Evolutionary conservation across 2,888 invertebrate genomes (phyloP).

Genomic region (Polydrusus tereticollis): DNA sequence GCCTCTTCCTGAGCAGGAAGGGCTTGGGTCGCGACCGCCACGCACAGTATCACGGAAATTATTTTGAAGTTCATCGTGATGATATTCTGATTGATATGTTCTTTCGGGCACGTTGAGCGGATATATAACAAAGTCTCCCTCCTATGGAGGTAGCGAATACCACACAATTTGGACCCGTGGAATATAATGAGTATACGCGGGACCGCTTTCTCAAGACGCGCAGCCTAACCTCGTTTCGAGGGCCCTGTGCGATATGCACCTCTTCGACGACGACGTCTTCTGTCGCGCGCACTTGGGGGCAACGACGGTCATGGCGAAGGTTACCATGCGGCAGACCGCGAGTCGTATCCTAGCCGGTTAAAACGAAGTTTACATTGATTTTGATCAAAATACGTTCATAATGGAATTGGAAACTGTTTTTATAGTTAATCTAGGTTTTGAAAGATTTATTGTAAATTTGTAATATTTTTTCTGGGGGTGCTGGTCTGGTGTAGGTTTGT

Average conservation of each 20-base stretch:
- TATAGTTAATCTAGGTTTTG: background rate
- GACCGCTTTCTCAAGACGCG: conserved; percentile 68
- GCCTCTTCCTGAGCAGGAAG: conserved; percentile 75
- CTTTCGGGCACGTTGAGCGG: conserved; percentile 60
- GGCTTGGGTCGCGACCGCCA: conserved; percentile 71
- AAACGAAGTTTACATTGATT: conserved; percentile 6
- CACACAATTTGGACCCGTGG: conserved; percentile 67
- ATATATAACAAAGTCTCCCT: conserved; percentile 67
- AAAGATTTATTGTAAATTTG: background rate
- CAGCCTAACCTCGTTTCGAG: conserved; percentile 65
- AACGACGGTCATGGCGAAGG: conserved; percentile 45
- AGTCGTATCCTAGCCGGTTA: conserved; percentile 9
- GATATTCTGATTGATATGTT: conserved; percentile 53
- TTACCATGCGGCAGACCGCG: conserved; percentile 36
- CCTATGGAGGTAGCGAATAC: conserved; percentile 59
- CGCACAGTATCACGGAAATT: conserved; percentile 69
- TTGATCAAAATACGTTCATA: background rate
- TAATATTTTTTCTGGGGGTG: background rate
- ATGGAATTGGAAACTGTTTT: too few relatives aligned
- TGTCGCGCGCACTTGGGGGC: conserved; percentile 36
- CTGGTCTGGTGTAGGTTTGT: too few relatives aligned
- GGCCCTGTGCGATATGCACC: conserved; percentile 61
- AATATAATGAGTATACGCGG: conserved; percentile 65
- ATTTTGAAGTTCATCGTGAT: conserved; percentile 68
- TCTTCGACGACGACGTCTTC: conserved; percentile 43